phyloP scores from a whole-genome alignment of 2,113 vertebrate species.

The Miniopterus natalensis region DNA sequence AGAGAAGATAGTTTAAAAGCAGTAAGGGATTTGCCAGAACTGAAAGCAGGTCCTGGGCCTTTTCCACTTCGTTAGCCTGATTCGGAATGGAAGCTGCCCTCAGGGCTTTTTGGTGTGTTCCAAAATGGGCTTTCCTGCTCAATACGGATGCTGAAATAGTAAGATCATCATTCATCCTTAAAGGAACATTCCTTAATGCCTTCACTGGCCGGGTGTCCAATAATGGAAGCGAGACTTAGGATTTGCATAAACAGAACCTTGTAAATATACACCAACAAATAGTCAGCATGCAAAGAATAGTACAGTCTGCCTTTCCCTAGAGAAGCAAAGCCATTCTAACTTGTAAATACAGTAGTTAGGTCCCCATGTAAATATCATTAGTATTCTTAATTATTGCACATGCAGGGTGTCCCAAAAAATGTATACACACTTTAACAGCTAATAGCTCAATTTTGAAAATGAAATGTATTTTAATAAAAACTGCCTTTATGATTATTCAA shows the following conservation, averaged over 20 bases:
- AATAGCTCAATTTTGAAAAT: no score
- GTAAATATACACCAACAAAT: background rate
- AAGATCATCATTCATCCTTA: background rate
- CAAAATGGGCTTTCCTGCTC: background rate
- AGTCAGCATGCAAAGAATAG: rapidly evolving
- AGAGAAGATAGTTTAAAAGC: background rate
- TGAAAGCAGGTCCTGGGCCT: background rate
- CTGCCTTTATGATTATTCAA: no score
- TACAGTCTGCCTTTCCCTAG: background rate
- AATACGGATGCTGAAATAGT: rapidly evolving
- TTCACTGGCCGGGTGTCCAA: background rate
- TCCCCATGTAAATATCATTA: background rate
- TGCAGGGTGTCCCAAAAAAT: no score
- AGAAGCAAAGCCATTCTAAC: background rate
- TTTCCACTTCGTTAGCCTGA: rapidly evolving
- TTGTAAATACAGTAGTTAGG: rapidly evolving
- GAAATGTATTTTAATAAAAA: no score
- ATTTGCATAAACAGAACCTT: no score
- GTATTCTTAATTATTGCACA: background rate
- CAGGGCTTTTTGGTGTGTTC: background rate
- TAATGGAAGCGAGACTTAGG: background rate
- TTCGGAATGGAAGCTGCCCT: background rate
- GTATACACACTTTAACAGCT: no score
- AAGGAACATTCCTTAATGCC: no score
- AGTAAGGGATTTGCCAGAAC: background rate